Percentiles rank a stretch among this genome's conserved stretches.
Conservation (phyloP, 2,797 vertebrate species). For the Sebastes glaucus region DNA sequence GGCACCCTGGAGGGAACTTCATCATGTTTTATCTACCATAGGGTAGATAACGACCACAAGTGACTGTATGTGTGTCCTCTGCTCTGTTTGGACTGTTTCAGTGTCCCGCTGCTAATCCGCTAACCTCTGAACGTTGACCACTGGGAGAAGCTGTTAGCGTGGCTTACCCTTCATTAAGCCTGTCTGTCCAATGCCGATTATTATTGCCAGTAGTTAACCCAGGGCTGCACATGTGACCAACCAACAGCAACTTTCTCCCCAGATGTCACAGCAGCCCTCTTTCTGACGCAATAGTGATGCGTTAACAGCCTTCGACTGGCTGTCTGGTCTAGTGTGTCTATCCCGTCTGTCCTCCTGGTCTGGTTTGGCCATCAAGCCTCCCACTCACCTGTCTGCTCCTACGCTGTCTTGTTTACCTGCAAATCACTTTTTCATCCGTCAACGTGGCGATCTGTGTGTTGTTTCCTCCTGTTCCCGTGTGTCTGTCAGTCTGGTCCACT, state of each 20-base stretch:
- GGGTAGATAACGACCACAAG: background rate
- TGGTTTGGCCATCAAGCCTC: slow-evolving; percentile 17
- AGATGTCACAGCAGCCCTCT: slow-evolving; percentile 22
- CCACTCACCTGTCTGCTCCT: slow-evolving; percentile 33
- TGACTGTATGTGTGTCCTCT: background rate
- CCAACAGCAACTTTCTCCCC: slow-evolving; percentile 22
- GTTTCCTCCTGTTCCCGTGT: slow-evolving; percentile 9
- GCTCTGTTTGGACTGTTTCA: slow-evolving; percentile 30
- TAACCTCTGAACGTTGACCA: slow-evolving; percentile 41
- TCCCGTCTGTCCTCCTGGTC: background rate
- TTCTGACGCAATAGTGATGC: slow-evolving; percentile 4
- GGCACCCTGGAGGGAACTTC: too few species aligned
- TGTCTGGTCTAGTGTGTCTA: background rate
- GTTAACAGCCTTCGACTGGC: background rate
- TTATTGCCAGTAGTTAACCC: slow-evolving; percentile 40
- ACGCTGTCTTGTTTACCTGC: slow-evolving; percentile 23
- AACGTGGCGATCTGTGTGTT: background rate
- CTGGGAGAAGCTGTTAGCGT: slow-evolving; percentile 35
- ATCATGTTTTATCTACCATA: too few species aligned
- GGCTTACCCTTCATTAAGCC: slow-evolving; percentile 63
- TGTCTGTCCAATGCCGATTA: slow-evolving; percentile 47
- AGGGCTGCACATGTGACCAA: slow-evolving; percentile 41
- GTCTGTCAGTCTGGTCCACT: slow-evolving; percentile 37
- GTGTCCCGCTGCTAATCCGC: slow-evolving; percentile 14
- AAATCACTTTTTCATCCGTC: slow-evolving; percentile 1